Evolutionary conservation across 2,797 vertebrate species (phyloP).

Genomic region (Diceros bicornis): DNA sequence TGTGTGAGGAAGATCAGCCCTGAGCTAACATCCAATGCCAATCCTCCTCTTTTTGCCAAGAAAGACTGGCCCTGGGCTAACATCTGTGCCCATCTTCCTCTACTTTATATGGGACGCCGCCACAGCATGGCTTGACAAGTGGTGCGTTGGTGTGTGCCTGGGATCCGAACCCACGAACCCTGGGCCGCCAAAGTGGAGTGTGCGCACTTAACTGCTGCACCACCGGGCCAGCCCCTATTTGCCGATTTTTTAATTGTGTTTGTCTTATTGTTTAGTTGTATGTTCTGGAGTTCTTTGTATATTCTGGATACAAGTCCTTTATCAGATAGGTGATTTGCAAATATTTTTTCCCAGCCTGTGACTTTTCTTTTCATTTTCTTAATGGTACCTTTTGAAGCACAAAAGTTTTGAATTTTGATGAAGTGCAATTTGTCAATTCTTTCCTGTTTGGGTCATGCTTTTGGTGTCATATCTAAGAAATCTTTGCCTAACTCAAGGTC

Average conservation of each 20-base stretch:
- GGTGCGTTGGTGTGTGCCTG: too few relatives aligned
- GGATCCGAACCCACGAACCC: too few relatives aligned
- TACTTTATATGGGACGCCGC: too few relatives aligned
- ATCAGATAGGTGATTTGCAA: slow-evolving; percentile 6
- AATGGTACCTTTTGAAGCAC: not conserved
- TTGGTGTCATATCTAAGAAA: slow-evolving; percentile 39
- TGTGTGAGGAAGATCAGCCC: too few relatives aligned
- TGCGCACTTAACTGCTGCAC: too few relatives aligned
- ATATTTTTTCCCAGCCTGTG: not conserved
- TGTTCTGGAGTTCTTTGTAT: slow-evolving; percentile 35
- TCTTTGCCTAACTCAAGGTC: slow-evolving; percentile 5
- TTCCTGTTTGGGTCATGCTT: not conserved
- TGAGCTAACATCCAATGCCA: too few relatives aligned
- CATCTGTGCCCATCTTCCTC: too few relatives aligned
- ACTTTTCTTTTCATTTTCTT: slow-evolving; percentile 48
- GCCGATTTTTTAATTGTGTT: slow-evolving; percentile 2
- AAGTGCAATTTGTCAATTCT: slow-evolving; percentile 8
- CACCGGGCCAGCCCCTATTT: too few relatives aligned
- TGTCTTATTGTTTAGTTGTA: slow-evolving; percentile 29
- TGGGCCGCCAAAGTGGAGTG: too few relatives aligned
- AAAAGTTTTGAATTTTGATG: slow-evolving; percentile 22
- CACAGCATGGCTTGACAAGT: too few relatives aligned
- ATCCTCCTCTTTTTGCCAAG: too few relatives aligned
- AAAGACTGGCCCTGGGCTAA: too few relatives aligned
- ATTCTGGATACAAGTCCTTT: not conserved